Evolutionary conservation across 2,113 vertebrate species (phyloP).

Genomic region (Cyphomyrus plagiostoma): DNA sequence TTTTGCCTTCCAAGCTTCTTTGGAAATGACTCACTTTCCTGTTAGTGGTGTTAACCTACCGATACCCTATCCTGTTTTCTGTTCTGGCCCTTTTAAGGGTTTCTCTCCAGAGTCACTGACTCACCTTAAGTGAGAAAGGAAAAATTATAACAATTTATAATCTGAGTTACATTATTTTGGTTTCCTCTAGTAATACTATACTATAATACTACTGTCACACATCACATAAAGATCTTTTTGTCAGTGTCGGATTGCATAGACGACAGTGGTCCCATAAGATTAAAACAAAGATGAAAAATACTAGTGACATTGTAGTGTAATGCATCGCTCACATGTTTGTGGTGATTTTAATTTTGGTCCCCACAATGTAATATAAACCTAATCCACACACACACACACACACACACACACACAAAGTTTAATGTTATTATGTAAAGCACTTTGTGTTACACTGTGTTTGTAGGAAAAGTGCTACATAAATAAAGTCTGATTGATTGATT

Average conservation of each 20-base stretch:
- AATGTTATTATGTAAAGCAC: too few relatives aligned
- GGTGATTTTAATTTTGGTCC: too few relatives aligned
- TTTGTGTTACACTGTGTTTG: too few relatives aligned
- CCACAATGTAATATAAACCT: too few relatives aligned
- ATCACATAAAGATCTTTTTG: not conserved
- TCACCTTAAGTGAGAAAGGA: not conserved
- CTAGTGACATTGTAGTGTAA: not conserved
- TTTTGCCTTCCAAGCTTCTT: conserved; percentile 40
- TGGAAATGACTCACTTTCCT: conserved; percentile 30
- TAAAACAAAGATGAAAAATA: not conserved
- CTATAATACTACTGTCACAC: not conserved
- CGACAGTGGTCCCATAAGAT: too few relatives aligned
- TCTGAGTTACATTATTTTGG: not conserved
- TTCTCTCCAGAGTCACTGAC: not conserved
- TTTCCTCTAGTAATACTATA: not conserved
- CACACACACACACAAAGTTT: too few relatives aligned
- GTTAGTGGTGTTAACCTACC: conserved; percentile 44
- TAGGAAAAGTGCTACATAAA: too few relatives aligned
- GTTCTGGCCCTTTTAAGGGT: not conserved
- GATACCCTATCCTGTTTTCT: conserved; percentile 14
- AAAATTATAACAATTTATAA: not conserved
- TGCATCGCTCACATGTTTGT: too few relatives aligned
- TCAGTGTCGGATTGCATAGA: not conserved
- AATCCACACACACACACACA: too few relatives aligned
- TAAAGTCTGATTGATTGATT: too few relatives aligned